These are phyloP conservation scores for Drosophila arizonae DNA, from an alignment of 1,140 invertebrate genomes.

Conservation along the genomic window DNA sequence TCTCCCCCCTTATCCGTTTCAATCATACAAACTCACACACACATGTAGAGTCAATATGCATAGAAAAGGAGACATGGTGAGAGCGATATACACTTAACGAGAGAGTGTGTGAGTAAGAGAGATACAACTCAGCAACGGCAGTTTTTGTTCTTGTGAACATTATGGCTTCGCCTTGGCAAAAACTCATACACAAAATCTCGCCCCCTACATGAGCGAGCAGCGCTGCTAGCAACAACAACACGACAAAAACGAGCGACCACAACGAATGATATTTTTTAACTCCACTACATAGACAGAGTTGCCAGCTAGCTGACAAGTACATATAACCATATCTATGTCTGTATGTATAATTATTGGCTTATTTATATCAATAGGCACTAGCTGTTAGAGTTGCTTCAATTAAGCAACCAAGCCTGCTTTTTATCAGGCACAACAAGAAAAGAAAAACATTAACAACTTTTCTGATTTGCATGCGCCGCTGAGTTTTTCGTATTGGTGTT, in stretches of 20 bases:
- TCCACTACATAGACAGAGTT: slow-evolving; percentile 70
- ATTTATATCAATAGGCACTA: slow-evolving; percentile 38
- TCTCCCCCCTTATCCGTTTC: slow-evolving; percentile 8
- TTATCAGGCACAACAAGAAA: slow-evolving; percentile 28
- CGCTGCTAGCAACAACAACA: slow-evolving; percentile 15
- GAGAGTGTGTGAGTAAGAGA: slow-evolving; percentile 26
- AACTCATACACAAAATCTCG: slow-evolving; percentile 53
- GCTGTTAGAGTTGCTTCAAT: slow-evolving; percentile 32
- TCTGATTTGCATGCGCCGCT: slow-evolving; percentile 38
- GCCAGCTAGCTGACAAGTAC: slow-evolving; percentile 30
- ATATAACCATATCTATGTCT: slow-evolving; percentile 5
- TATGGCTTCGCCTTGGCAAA: slow-evolving; percentile 68
- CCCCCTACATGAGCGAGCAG: slow-evolving; percentile 46
- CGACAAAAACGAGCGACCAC: slow-evolving; percentile 24
- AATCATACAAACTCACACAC: slow-evolving; percentile 28
- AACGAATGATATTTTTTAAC: slow-evolving; percentile 71
- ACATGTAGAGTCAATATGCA: slow-evolving; percentile 15
- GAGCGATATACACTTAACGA: slow-evolving; percentile 9
- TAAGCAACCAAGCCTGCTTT: slow-evolving; percentile 32
- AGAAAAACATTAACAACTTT: slow-evolving; percentile 5
- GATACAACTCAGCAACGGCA: slow-evolving; percentile 63
- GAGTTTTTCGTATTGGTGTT: slow-evolving; percentile 43
- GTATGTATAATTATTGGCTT: slow-evolving; percentile 13
- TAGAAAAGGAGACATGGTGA: slow-evolving; percentile 39
- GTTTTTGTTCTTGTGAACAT: slow-evolving; percentile 63